Base-by-base conservation (phyloP, 2,797 vertebrate genomes). In the Myripristis murdjan region DNA sequence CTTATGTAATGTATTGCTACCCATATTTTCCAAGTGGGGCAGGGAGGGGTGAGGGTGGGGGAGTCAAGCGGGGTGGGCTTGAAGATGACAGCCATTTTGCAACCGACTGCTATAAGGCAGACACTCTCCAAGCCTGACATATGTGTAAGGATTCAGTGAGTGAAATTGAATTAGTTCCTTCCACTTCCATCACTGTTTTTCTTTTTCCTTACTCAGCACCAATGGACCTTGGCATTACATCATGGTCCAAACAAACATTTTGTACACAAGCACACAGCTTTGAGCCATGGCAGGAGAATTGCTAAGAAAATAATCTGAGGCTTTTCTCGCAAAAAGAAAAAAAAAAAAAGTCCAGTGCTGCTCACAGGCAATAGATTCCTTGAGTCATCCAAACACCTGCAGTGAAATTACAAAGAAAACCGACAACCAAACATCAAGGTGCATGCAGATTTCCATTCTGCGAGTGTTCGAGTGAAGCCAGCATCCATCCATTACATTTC, bases 201-300 rank as follows among this genome's bases (percentile, higher is more conserved):
- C 39, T 22, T 14, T 15, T 9, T 8, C 59, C 55, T 47, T 44
- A 39, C 28, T 51, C 58, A 35, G 66, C 66, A 77, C 71, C 68
- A 75, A 63, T 67, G 73, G 61, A 79, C 81, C 60, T 67, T 69
- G 44, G 41, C 74, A 82, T 91, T 83, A 86, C 81, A 77, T 90
- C 84, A 83, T 72, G 61, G 75, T 82, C 80, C 24, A 16, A 31
- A 14, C 57, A 76, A 44, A 82, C 70, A 31, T 15, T 4, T 14
- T 15, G 39, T 41, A 5, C 43, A 80, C 69, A 87, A 77, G 75
- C 80, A 81, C 71, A 48, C 68, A 70, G 68, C 74, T 82, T 48
- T 52, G 48, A 77, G 70, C 49, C 43, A 63, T 41, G 44, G 28
- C 61, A 78, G 51, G 65, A 51, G 9, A 66, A 80, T 69, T n/a